Base-by-base conservation (phyloP, 2,888 invertebrate genomes). In the Erpobdella octoculata region DNA sequence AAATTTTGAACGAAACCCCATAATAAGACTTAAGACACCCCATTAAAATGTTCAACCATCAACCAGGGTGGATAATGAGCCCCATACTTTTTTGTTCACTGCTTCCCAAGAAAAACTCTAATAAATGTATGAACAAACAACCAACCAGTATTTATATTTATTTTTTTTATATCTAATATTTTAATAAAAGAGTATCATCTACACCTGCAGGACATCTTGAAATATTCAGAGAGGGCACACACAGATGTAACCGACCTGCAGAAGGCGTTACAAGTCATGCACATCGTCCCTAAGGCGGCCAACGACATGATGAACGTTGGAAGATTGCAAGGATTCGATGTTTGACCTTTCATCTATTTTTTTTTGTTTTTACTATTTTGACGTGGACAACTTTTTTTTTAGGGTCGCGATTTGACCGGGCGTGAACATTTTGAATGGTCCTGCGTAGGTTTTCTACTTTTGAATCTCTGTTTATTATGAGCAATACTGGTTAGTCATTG, bases 301-400 rank as follows among this genome's bases (percentile, higher is more conserved):
- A 94, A 98, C 84, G 95, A 96, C 83, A 97, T 96, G 95, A 97
- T 97, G 97, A 92, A 93, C 81, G 92, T 98, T 73, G 94, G 96
- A 33, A 87, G 97, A 72, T 86, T 98, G 59, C 93, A 97, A 84
- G 95, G 95, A 77, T 97, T 95, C 82, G 91, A 93, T 85, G 93
- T 92, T 85, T 88, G 81, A n/a, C n/a, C 53, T 1, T 21, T 25
- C 41, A 18, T 18, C 5, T 64, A 46, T 12, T 67, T 31, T 25
- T 70, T 62, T 25, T n/a, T 3, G 18, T 61, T 59, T 21, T 59
- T 59, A 59, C 28, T 59, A 21, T 41, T 41, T 41, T 41, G n/a
- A 41, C n/a, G 12, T 41, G 46, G 46, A 41, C 46, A 41, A 41
- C 46, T n/a, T 41, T 12, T 12, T 41, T 41, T 12, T 41, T 41